phyloP scores from a whole-genome alignment of 2,888 invertebrate genomes.

The Drosophila antonietae region DNA sequence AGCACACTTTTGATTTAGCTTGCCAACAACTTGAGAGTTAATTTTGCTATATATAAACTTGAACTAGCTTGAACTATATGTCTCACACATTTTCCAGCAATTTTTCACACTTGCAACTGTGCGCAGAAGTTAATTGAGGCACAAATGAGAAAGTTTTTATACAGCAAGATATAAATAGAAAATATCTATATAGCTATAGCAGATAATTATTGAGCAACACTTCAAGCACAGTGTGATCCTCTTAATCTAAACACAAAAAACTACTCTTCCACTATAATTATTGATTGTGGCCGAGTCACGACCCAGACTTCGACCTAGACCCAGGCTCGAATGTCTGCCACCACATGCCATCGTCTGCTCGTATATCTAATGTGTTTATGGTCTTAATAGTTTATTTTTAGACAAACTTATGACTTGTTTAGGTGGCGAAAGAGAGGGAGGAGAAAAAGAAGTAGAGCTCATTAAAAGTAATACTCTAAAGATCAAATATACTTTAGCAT shows the following conservation, averaged over 20 bases:
- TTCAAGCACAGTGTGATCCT: neutral
- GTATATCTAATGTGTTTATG: slow-evolving; percentile 4
- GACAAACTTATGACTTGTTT: neutral
- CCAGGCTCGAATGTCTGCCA: neutral
- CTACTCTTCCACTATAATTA: neutral
- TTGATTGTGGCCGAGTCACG: slow-evolving; percentile 3
- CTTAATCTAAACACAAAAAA: neutral
- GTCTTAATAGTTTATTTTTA: neutral
- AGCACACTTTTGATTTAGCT: neutral
- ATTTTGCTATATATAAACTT: neutral
- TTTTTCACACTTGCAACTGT: neutral
- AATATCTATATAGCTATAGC: neutral
- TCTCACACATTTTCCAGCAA: neutral
- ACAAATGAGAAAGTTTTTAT: neutral
- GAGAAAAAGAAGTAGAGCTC: neutral
- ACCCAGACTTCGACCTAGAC: neutral
- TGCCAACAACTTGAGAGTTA: neutral
- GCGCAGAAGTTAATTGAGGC: neutral
- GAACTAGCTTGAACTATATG: neutral
- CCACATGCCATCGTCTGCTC: neutral
- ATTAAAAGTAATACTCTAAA: slow-evolving; percentile 2
- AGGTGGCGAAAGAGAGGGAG: neutral
- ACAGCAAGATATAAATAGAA: neutral
- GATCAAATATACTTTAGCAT: slow-evolving; percentile 8
- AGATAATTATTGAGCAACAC: neutral